Base-by-base conservation (phyloP, 2,888 invertebrate species). In the Cheilosia scutellata region DNA sequence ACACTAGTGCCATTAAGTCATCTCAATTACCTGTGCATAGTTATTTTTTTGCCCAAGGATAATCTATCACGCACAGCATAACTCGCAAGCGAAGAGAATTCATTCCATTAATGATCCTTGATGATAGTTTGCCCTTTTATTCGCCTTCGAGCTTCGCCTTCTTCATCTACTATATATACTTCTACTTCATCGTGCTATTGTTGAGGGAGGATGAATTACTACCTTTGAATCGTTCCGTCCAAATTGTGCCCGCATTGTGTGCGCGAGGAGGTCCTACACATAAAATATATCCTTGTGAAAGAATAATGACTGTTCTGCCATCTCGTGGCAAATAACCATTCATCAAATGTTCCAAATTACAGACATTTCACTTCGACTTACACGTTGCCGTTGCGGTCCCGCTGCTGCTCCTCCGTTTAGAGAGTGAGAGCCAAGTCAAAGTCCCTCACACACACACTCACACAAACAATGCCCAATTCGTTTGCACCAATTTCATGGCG, bases 301-400 rank as follows among this genome's bases (percentile, higher is more conserved):
- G 90, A 92, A 91, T 92, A 91, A 91, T 91, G 91, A 91, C 91
- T 91, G 90, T 90, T 91, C 91, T 91, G 91, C 91, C 91, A 92
- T 91, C 90, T 91, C 91, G 91, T 92, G 91, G 92, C 91, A 91
- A 91, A 91, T 91, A 91, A 91, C 91, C 91, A 91, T 91, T 92
- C 92, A 91, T 91, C 91, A 91, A 91, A 91, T 90, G 91, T 91
- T 91, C 91, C 91, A 91, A 92, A 92, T 91, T 92, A 92, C 92
- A 91, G 91, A 91, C 92, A 91, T 92, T 91, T 91, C 91, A 90
- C 91, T 91, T 91, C 90, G 91, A 89, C 90, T 88, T 88, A 82
- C 89, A 89, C 88, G 33, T 57, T 63, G 68, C 68, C 88, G 33
- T 57, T 63, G 68, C 68, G 31, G 9, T 53, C 58, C 77, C 13